Evolutionary conservation across 1,140 invertebrate species (phyloP).

Genomic region (Paraescarpia echinospica): DNA sequence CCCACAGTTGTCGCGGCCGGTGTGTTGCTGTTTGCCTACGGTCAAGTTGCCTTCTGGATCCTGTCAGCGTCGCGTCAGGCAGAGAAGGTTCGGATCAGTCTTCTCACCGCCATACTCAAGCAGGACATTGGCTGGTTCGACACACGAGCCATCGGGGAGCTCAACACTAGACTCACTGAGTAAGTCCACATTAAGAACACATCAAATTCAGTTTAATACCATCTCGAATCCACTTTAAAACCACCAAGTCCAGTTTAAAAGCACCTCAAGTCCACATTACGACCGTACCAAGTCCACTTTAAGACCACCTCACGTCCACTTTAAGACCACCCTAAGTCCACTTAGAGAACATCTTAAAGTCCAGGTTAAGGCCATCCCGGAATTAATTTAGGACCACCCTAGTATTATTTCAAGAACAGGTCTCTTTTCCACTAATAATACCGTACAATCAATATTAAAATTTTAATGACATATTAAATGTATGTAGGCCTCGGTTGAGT

Average conservation of each 20-base stretch:
- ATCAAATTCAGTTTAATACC: neutral
- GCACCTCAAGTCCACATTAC: neutral
- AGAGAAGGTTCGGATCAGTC: neutral
- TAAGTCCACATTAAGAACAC: slow-evolving; percentile 62
- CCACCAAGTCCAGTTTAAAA: slow-evolving; percentile 62
- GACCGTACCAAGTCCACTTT: slow-evolving; percentile 64
- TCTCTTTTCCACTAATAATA: neutral
- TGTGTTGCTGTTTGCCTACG: neutral
- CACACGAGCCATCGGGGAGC: slow-evolving; percentile 80
- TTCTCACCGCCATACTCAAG: slow-evolving; percentile 77
- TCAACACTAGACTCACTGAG: slow-evolving; percentile 86
- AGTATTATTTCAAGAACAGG: neutral
- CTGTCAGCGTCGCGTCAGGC: neutral
- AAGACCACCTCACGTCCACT: neutral
- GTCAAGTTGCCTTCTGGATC: slow-evolving; percentile 13
- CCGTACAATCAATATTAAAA: neutral
- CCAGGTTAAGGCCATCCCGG: neutral
- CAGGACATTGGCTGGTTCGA: slow-evolving; percentile 94
- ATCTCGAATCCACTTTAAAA: neutral
- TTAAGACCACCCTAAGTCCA: neutral
- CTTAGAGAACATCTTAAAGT: neutral
- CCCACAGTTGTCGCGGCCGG: neutral
- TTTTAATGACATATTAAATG: no score
- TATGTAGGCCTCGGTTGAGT: no score
- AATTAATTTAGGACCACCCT: neutral